These are phyloP conservation scores for Lathamus discolor DNA, from an alignment of 2,113 vertebrate genomes.

Conservation along the genomic window DNA sequence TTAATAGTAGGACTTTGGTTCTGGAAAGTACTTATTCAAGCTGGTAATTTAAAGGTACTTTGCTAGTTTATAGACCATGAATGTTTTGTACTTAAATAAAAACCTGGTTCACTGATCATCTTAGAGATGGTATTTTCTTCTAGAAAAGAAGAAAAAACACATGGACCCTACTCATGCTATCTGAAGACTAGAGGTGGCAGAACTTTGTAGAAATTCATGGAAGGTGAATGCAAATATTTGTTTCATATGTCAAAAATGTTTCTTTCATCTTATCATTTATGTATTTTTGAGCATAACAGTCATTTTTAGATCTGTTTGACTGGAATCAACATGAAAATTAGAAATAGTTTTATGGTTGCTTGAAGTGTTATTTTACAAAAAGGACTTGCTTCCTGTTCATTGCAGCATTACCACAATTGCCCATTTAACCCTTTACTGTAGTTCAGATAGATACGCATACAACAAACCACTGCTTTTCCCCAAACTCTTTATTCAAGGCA, in stretches of 20 bases:
- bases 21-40: not conserved
- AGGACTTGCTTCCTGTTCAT: not conserved
- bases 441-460: not conserved
- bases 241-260: not conserved
- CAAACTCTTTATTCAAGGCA: not conserved
- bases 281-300: not conserved
- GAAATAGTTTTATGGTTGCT: not conserved
- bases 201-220: not conserved
- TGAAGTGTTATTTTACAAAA: not conserved
- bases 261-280: not conserved
- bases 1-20: not conserved
- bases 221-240: not conserved
- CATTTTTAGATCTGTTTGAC: not conserved
- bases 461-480: not conserved
- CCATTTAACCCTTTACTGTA: not conserved
- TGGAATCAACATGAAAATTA: not conserved
- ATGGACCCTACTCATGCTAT: not conserved
- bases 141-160: not conserved
- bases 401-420: not conserved
- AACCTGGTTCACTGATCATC: not conserved
- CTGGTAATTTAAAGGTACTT: not conserved
- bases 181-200: not conserved
- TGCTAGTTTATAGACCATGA: not conserved
- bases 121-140: not conserved
- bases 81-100: slow-evolving; percentile 14